Evolutionary conservation across 2,113 vertebrate genomes (phyloP), one percentile per base, ranked within the genome.

Genomic region (Misgurnus mizolepis): DNA sequence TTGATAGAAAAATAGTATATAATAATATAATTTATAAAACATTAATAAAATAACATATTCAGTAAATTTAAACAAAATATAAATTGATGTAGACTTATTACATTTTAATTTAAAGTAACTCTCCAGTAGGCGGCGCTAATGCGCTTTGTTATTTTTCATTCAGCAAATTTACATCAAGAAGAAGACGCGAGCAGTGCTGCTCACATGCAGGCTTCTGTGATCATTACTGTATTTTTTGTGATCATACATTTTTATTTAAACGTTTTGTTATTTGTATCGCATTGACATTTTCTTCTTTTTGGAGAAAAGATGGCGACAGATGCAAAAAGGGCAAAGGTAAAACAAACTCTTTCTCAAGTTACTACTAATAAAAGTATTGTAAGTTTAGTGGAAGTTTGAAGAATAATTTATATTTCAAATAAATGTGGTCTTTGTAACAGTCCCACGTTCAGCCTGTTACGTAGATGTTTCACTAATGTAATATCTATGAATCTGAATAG

Each of bases 251-350:
- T 15, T 15, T 22, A 22, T 41, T 60, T 62, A 6, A 22, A 73
- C 55, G 14, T 53, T 15, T n/a, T 73, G 27, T 58, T 39, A 2
- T 49, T 66, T 49, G 0, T 18, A 58, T 60, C 55, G n/a, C 53
- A 22, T 22, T 22, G 22, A 22, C 22, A 22, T 45, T 17, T 14
- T 22, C 22, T 17, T 40, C 45, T 2, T 75, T 17, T 34, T 65
- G 53, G 45, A 6, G 53, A 45, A 73, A 34, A 34, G 27, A 93
- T 93, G 92, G 89, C 89, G 66, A 88, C 89, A 40, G 83, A 85
- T 14, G 85, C 89, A 34, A 93, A 93, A 80, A 85, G 88, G 71
- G 6, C 17, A 4, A 93, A 93, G 91, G 90, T 93, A 47, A 60
- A 40, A 17, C 3, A n/a, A 39, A 81, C 27, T 34, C 4, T 40